Conservation (phyloP, 2,888 invertebrate species). For the Nephrotoma guestfalica region DNA sequence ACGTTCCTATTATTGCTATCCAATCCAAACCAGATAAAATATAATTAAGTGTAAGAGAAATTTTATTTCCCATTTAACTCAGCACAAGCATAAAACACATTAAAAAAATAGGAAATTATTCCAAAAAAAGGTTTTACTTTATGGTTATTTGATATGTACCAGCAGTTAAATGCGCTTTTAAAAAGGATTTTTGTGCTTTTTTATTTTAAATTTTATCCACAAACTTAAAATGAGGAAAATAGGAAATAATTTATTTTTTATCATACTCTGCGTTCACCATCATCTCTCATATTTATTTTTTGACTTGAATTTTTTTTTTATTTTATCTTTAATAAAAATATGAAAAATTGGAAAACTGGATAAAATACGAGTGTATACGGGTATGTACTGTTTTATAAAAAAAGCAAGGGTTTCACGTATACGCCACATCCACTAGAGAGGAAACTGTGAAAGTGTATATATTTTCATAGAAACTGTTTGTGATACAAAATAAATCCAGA, state of each 20-base stretch:
- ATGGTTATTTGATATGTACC: not conserved
- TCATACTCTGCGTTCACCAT: not conserved
- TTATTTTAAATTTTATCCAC: not conserved
- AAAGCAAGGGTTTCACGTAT: not conserved
- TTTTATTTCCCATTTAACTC: not conserved
- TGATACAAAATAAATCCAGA: not conserved
- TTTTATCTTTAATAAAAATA: not conserved
- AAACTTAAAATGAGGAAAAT: not conserved
- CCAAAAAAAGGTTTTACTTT: not conserved
- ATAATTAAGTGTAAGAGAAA: not conserved
- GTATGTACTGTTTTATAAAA: not conserved
- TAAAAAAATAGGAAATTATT: not conserved
- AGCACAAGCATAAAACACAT: not conserved
- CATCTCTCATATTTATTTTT: not conserved
- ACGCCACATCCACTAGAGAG: not conserved
- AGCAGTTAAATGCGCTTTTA: not conserved
- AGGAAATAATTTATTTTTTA: not conserved
- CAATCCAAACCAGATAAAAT: not conserved
- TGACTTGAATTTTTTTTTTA: not conserved
- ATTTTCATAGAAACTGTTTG: not conserved
- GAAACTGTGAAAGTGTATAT: not conserved
- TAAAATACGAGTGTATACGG: not conserved
- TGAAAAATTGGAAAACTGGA: not conserved
- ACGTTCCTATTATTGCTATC: not conserved
- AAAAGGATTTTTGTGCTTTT: not conserved